Evolutionary conservation across 2,797 vertebrate species (phyloP), one percentile per base, ranked within the genome.

Genomic region (Neosalanx taihuensis): DNA sequence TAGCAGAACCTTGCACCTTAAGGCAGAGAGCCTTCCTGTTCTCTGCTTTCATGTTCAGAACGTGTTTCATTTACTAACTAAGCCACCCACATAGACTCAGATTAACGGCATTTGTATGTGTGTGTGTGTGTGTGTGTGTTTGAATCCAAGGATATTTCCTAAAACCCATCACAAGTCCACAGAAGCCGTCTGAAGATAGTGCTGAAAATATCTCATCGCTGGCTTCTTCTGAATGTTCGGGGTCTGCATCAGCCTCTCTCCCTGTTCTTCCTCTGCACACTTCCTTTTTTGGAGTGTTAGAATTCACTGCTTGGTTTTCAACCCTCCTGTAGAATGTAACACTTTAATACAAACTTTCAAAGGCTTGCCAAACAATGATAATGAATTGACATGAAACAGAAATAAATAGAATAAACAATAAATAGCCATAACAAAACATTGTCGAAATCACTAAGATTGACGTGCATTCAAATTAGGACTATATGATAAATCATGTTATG

Each of bases 271-370:
- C 56, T 58, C 18, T n/a, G 56, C 18, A 57, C 17, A 57, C 20
- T 57, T 57, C 41, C 41, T 46, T 12, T 46, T 46, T 9, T 13
- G 41, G 10, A 46, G 20, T 51, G 59, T 30, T 61, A 12, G 58
- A 61, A 61, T 10, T 26, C 59, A 12, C 61, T 53, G 17, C 68
- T 70, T 53, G 72, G 70, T 72, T 70, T 84, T 62, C 67, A 64
- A 76, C 46, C 61, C 70, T 65, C 63, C 59, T 58, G 72, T n/a
- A 76, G 77, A 80, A 81, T 76, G 72, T 64, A 70, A 73, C 85
- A 85, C 83, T 77, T 77, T 81, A 64, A 79, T 69, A 72, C 76
- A 18, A 17, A 15, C 23, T 35, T 5, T 64, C 41, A 13, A 46
- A 46, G 41, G 41, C 41, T 12, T 46, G 41, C 41, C 12, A 46